Evolutionary conservation across 2,797 vertebrate species (phyloP).

Genomic region (Avahi laniger): DNA sequence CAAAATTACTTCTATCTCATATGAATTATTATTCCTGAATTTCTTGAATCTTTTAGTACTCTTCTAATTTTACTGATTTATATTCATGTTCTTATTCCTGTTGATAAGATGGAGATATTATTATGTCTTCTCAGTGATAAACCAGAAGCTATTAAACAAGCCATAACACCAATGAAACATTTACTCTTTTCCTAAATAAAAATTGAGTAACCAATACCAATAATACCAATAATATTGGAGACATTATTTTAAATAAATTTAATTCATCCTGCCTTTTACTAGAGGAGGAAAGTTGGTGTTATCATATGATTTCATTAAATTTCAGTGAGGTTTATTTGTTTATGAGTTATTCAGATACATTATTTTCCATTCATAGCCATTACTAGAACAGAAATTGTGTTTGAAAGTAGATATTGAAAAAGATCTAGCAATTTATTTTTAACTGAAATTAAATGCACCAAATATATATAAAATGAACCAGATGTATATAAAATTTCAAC

Average conservation of each 20-base stretch:
- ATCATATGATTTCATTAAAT: neutral
- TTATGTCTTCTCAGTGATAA: neutral
- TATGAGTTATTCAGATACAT: neutral
- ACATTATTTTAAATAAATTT: neutral
- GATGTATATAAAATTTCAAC: neutral
- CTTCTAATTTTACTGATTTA: neutral
- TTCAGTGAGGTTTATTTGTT: neutral
- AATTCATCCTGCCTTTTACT: conserved; percentile 24
- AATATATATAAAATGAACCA: neutral
- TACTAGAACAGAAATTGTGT: neutral
- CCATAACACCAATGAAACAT: neutral
- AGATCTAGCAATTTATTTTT: conserved; percentile 19
- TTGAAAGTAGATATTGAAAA: neutral
- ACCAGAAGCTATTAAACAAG: conserved; percentile 8
- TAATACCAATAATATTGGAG: neutral
- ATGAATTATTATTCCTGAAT: neutral
- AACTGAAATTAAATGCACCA: neutral
- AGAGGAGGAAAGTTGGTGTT: neutral
- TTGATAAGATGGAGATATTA: neutral
- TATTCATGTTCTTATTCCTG: neutral
- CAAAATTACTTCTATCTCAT: neutral
- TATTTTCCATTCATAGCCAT: neutral
- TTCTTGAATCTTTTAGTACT: neutral
- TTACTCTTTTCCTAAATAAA: conserved; percentile 38
- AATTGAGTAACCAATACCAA: neutral